Conservation (phyloP, 64 coral and sea anemone species). For the Astreopora myriophthalma region DNA sequence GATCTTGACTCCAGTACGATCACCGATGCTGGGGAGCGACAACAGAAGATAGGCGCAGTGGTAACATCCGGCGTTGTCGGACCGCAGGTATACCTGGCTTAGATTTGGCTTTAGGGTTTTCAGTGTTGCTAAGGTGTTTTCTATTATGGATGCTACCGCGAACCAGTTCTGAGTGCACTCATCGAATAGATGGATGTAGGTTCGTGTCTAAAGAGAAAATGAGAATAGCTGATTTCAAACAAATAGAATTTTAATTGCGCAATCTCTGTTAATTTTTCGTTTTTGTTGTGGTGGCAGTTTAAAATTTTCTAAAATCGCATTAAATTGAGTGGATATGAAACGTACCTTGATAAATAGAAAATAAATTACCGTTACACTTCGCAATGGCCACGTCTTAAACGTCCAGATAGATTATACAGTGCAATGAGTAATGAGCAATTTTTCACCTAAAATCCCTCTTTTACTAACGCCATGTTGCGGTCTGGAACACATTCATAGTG, state of each 20-base stretch:
- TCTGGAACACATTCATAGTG: too few relatives aligned
- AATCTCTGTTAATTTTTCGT: neutral
- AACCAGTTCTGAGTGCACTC: conserved; percentile 68
- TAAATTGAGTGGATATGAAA: too few relatives aligned
- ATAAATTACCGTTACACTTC: too few relatives aligned
- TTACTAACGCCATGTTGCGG: too few relatives aligned
- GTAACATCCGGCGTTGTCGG: conserved; percentile 55
- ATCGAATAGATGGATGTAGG: conserved; percentile 36
- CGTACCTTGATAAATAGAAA: too few relatives aligned
- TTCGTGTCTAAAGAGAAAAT: conserved; percentile 30
- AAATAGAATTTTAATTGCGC: neutral
- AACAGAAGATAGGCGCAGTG: conserved; percentile 22
- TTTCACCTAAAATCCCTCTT: too few relatives aligned
- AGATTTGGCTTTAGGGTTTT: conserved; percentile 25
- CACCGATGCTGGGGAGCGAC: conserved; percentile 23
- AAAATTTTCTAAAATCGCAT: neutral
- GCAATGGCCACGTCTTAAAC: too few relatives aligned
- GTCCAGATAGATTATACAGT: too few relatives aligned
- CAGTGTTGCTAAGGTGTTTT: conserved; percentile 28
- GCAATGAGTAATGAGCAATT: too few relatives aligned
- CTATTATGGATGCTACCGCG: conserved; percentile 51
- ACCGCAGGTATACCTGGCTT: conserved; percentile 17
- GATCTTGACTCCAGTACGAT: neutral
- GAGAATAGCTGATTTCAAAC: neutral
- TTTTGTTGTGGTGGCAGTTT: neutral